phyloP scores from a whole-genome alignment of 1,140 invertebrate genomes.

The Ostrea denselamellosa region DNA sequence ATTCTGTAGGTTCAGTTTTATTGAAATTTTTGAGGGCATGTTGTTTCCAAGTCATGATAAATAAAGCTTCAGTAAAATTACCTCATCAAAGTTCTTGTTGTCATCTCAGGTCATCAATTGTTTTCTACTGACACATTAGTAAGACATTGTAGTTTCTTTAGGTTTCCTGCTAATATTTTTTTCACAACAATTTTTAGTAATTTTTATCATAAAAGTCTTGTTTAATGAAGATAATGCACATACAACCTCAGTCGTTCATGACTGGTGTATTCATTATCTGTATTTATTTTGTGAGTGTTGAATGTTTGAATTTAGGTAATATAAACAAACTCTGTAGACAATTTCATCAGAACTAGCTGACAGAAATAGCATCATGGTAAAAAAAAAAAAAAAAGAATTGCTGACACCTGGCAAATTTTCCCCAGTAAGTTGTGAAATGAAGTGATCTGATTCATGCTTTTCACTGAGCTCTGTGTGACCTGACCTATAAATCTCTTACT shows the following conservation, averaged over 20 bases:
- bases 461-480: not conserved
- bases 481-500: not conserved
- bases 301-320: constrained; percentile 3
- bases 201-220: no score
- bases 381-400: not conserved
- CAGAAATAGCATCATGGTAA: constrained; percentile 1
- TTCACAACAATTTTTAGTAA: no score
- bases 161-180: no score
- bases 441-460: not conserved
- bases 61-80: no score
- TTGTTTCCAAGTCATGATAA: no score
- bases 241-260: not conserved
- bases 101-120: no score
- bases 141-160: no score
- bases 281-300: constrained; percentile 5
- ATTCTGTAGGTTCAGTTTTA: no score
- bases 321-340: constrained; percentile 5
- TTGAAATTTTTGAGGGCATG: no score
- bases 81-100: no score
- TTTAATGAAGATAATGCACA: no score
- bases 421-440: not conserved
- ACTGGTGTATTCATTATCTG: not conserved
- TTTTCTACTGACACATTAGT: no score
- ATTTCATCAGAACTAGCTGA: constrained; percentile 7
- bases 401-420: not conserved